These are phyloP conservation scores for Drosophila albomicans DNA, from an alignment of 1,140 invertebrate species.

Conservation along the genomic window DNA sequence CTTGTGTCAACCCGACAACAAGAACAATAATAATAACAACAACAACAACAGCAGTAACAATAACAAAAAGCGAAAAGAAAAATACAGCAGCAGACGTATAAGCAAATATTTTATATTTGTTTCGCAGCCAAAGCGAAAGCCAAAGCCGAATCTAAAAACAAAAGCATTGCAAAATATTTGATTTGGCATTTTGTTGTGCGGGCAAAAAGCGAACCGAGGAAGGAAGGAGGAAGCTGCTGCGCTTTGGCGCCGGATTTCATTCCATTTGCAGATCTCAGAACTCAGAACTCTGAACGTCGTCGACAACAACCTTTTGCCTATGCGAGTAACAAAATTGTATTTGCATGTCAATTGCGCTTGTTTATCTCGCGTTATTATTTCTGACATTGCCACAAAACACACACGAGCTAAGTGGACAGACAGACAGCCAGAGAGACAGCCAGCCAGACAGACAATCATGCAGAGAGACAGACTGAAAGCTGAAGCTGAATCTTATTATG, in stretches of 20 bases:
- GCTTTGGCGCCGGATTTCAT: conserved; percentile 48
- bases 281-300: not conserved
- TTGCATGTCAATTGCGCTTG: conserved; percentile 81
- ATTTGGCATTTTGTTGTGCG: conserved; percentile 39
- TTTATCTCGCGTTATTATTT: conserved; percentile 81
- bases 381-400: conserved; percentile 64
- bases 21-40: conserved; percentile 8
- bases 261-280: conserved; percentile 28
- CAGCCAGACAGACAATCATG: conserved; percentile 4
- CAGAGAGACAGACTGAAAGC: not conserved
- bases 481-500: conserved; percentile 10
- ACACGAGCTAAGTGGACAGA: conserved; percentile 33
- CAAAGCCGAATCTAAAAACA: conserved; percentile 58
- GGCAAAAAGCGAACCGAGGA: not conserved
- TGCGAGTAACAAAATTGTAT: conserved; percentile 67
- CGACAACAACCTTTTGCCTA: conserved; percentile 7
- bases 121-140: conserved; percentile 58
- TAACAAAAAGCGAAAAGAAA: not conserved
- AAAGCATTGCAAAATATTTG: conserved; percentile 68
- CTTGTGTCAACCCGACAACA: conserved; percentile 65
- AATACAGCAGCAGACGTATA: conserved; percentile 35
- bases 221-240: conserved; percentile 18
- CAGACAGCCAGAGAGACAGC: conserved; percentile 20
- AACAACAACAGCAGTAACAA: not conserved
- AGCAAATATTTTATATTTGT: conserved; percentile 79